Percentiles rank a stretch among this genome's conserved stretches.
These are phyloP conservation scores for Herminia tarsipennalis DNA, from an alignment of 2,888 invertebrate species.

Conservation along the genomic window DNA sequence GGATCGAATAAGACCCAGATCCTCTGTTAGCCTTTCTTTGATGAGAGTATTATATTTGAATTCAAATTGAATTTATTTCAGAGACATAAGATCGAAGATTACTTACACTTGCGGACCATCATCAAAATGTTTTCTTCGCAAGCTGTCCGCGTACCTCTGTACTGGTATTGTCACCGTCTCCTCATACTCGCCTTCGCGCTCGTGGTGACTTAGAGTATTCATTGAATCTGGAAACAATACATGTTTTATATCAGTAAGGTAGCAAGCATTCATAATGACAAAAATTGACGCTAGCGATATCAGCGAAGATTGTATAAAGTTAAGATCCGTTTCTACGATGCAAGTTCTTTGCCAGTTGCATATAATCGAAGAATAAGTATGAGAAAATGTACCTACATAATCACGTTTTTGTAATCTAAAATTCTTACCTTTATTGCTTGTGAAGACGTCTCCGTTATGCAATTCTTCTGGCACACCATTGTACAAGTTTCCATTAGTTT, in stretches of 20 bases:
- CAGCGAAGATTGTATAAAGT: no score
- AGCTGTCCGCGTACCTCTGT: constrained; percentile 84
- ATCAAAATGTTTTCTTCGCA: constrained; percentile 79
- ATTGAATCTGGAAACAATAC: constrained; percentile 51
- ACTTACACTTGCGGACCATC: constrained; percentile 66
- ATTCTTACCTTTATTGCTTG: constrained; percentile 50
- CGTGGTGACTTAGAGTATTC: constrained; percentile 74
- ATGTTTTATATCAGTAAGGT: background rate
- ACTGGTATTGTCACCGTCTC: constrained; percentile 83
- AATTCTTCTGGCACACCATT: constrained; percentile 48
- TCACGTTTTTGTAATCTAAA: background rate
- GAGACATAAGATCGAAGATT: constrained; percentile 11
- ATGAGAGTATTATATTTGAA: no score
- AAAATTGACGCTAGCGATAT: background rate
- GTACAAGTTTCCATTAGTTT: constrained; percentile 30
- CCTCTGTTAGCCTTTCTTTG: no score
- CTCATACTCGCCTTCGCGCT: constrained; percentile 87
- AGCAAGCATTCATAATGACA: background rate
- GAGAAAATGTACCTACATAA: no score
- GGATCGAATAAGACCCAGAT: no score
- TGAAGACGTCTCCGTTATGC: constrained; percentile 44
- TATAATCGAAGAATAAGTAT: no score
- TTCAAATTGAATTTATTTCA: no score
- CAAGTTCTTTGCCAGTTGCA: no score
- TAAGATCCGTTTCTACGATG: no score